phyloP scores from a whole-genome alignment of 2,113 vertebrate genomes.

The Macaca fascicularis region T2T-MFA8v1.1 NC_088381.1:105477001-105477500 shows the following conservation, averaged over 20 bases:
- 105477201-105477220: background rate
- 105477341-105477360: background rate
- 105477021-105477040: background rate
- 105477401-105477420: background rate
- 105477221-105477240: slow-evolving; percentile 17
- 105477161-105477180: background rate
- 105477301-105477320: background rate
- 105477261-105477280: background rate
- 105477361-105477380: background rate
- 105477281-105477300: slow-evolving; percentile 17
- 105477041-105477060: background rate
- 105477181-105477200: background rate
- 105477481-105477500: background rate
- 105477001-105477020: background rate
- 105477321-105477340: background rate
- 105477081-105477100: background rate
- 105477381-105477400: background rate
- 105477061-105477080: background rate
- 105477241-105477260: background rate
- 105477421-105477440: background rate
- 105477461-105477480: background rate
- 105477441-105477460: background rate
- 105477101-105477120: background rate
- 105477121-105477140: background rate
- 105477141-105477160: background rate